Base-by-base conservation (phyloP, 2,888 invertebrate genomes). In the Epicampocera succincta region DNA sequence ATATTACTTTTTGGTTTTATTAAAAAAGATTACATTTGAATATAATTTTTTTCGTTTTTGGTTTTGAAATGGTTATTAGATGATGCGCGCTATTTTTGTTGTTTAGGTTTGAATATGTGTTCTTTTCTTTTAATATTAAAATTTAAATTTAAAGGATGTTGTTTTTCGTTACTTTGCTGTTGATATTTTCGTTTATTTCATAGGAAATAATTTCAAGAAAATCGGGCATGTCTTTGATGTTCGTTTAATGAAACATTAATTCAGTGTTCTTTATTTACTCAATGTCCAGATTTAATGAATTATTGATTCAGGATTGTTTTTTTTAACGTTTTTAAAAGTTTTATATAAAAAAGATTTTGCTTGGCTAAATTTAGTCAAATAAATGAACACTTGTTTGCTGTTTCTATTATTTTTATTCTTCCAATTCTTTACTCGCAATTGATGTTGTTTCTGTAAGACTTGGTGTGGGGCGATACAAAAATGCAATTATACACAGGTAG, bases 41-140 rank as follows among this genome's bases (percentile, higher is more conserved):
- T 69, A 60, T 68, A 69, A 58, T 58, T 48, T 69, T 46, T 66
- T 76, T n/a, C n/a, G n/a, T 42, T 68, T 76, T 80, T 40, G 46
- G 48, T 75, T 77, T 79, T 66, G 72, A 17, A 74, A 83, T 83
- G 84, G 84, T 85, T 83, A 80, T 85, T 83, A 84, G 73, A 83
- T 84, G 88, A 88, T 86, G 87, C 87, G 87, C 87, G 85, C 87
- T 88, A 87, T 85, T 84, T 84, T 84, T 75, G 8, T 33, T 75
- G 76, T 81, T 58, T 77, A 40, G 69, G n/a, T 68, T 54, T 63
- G 63, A 63, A 82, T 82, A 61, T 82, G 66, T 80, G 79, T 83
- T 69, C 21, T 56, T 68, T 44, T 60, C 38, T 69, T 76, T 74
- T 60, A 40, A 63, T 72, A 72, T 68, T 75, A 74, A 80, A 79